Conservation (phyloP, 2,888 invertebrate species). For the Dinocampus coccinellae region DNA sequence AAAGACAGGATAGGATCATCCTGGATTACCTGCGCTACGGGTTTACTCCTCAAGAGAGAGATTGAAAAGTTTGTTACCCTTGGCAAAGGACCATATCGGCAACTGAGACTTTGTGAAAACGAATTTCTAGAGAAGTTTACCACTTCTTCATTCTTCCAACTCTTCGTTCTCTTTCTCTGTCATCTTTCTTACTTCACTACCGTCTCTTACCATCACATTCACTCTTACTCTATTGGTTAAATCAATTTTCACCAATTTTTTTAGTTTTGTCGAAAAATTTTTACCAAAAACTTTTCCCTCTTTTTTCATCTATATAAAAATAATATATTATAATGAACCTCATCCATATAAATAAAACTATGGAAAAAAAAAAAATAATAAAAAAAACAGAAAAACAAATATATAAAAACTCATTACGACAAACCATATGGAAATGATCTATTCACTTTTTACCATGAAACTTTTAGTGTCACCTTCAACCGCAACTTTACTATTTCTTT, state of each 20-base stretch:
- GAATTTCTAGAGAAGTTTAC: conserved; percentile 23
- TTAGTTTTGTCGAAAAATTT: conserved; percentile 1
- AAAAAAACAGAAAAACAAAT: conserved; percentile 13
- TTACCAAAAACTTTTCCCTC: neutral
- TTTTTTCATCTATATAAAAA: neutral
- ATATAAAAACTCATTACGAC: conserved; percentile 48
- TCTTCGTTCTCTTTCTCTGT: neutral
- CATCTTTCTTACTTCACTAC: too few species aligned
- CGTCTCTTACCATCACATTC: conserved; percentile 8
- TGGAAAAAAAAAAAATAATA: neutral
- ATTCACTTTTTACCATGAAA: conserved; percentile 57
- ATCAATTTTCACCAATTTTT: conserved; percentile 18
- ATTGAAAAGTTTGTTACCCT: conserved; percentile 50
- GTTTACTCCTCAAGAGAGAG: conserved; percentile 41
- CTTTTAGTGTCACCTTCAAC: conserved; percentile 63
- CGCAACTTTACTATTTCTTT: conserved; percentile 54
- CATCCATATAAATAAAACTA: too few species aligned
- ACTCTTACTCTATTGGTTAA: conserved; percentile 23
- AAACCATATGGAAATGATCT: conserved; percentile 65
- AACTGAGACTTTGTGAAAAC: conserved; percentile 22
- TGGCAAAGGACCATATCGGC: conserved; percentile 32
- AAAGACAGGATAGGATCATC: conserved; percentile 47
- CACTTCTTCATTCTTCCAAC: conserved; percentile 11
- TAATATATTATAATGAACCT: neutral
- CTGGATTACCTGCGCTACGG: conserved; percentile 51